Base-by-base conservation (phyloP, 2,797 vertebrate genomes). In the Hybognathus amarus region DNA sequence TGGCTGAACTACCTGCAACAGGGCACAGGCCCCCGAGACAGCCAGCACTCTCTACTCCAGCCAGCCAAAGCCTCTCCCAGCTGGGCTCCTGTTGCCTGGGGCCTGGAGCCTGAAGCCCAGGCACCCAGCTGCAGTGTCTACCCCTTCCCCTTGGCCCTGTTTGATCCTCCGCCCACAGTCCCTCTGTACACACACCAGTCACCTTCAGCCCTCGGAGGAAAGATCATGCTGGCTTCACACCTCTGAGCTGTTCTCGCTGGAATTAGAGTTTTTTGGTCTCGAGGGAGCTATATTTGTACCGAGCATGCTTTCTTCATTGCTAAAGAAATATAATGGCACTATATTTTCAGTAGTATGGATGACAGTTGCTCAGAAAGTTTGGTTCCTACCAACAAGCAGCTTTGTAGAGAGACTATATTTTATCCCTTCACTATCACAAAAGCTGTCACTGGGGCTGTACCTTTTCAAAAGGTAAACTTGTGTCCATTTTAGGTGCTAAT, bases 41-140 rank as follows among this genome's bases (percentile, higher is more conserved):
- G 68, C 61, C 85, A 75, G 84, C 85, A 89, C 91, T 87, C 91
- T 89, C 91, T 89, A 91, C 93, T 90, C 92, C 80, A 85, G 80
- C 85, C 79, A 78, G 38, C 74, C 84, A 73, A 63, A 82, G 89
- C 59, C 90, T 87, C 86, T 91, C 92, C 90, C 94, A 94, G 92
- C 93, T 93, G 93, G 93, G 81, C 89, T 91, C 92, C 71, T 84
- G 86, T 88, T 88, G 88, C 85, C 87, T 89, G 79, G 88, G 91
- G 86, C 90, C 80, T 87, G 89, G 86, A 86, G 81, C 90, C 88
- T 87, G 89, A 87, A 86, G 81, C 90, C 88, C 85, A 85, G 80
- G 79, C 88, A 93, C 93, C 92, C 92, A 93, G 90, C 90, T 89
- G 92, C 93, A 94, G 91, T 93, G 92, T 94, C 93, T 95, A 94